Evolutionary conservation across 2,888 invertebrate genomes (phyloP), one percentile per base, ranked within the genome.

Genomic region (Strigamia transsilvanica): DNA sequence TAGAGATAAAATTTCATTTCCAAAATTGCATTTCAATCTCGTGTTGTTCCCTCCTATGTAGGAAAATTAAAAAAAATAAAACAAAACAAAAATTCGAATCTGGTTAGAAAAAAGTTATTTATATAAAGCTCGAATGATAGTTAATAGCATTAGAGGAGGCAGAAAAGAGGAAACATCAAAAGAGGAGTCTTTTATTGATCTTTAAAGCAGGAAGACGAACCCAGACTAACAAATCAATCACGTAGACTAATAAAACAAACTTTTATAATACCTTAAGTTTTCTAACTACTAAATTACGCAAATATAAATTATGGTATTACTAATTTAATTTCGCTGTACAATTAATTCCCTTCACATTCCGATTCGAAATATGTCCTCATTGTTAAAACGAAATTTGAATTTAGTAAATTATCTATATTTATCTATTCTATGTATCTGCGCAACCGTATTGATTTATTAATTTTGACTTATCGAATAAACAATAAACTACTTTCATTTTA

Each of bases 91-190:
- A 66, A 66, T 66, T 66, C 27, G 61, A 61, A 13, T 61, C 21
- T n/a, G n/a, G 61, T 61, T 5, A 27, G n/a, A 21, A 61, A 18
- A 66, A 66, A 66, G 10, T 66, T 66, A 21, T 66, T 66, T 61
- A n/a, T 27, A 66, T 15, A 21, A 18, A 66, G 18, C 61, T 66
- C 61, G 61, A 66, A 66, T 66, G 61, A 66, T 66, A 23, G 61
- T 66, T 66, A 66, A 66, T 66, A 66, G 61, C 61, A 66, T 66
- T 66, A 66, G 61, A 66, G 21, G n/a, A n/a, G 61, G 61, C 61
- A 66, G 61, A 66, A 66, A 66, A 66, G 61, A 66, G 21, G 61
- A 66, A 66, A 66, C 61, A 66, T 66, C 61, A 66, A 66, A 66
- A 23, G 61, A 21, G 21, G 23, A 46, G 15, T 42, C 46, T 12